These are phyloP conservation scores for Chydorus sphaericus DNA, from an alignment of 2,888 invertebrate genomes.

Conservation along the genomic window DNA sequence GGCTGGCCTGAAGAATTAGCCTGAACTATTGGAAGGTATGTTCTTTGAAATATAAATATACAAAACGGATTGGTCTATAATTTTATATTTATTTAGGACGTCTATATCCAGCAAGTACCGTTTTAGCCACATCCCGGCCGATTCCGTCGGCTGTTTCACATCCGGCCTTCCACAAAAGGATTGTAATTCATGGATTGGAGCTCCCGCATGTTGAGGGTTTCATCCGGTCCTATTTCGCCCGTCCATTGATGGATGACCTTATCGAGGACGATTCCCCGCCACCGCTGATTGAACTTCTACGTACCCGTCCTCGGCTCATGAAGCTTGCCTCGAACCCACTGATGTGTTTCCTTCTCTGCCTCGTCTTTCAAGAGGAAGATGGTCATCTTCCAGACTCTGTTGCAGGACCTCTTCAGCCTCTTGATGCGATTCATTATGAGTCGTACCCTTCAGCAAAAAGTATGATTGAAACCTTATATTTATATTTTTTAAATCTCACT, in stretches of 20 bases:
- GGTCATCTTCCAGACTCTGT: conserved; percentile 30
- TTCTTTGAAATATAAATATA: too few species aligned
- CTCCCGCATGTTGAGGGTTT: conserved; percentile 36
- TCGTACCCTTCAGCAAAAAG: conserved; percentile 25
- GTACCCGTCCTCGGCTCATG: conserved; percentile 23
- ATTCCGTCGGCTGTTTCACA: conserved; percentile 29
- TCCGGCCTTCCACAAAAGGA: conserved; percentile 33
- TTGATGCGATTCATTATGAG: conserved; percentile 34
- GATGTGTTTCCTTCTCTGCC: conserved; percentile 37
- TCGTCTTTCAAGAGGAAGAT: conserved; percentile 35
- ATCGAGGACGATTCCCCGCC: conserved; percentile 7
- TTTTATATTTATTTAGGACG: too few species aligned
- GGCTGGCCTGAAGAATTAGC: conserved; percentile 32
- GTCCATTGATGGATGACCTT: conserved; percentile 13
- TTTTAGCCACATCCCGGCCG: conserved; percentile 37
- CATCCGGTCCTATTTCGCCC: conserved; percentile 32
- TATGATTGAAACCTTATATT: too few species aligned
- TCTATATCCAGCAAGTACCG: conserved; percentile 37
- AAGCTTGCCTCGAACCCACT: conserved; percentile 37
- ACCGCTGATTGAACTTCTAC: conserved; percentile 20
- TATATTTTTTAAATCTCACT: too few species aligned
- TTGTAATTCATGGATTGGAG: conserved; percentile 35
- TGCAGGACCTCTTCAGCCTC: conserved; percentile 31
- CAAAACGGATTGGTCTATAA: too few species aligned
- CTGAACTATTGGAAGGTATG: conserved; percentile 38